A percentile compares a stretch with the other conserved stretches of the same genome.
Conservation (phyloP, 2,797 vertebrate genomes). For the Hafferia zeledoni region DNA sequence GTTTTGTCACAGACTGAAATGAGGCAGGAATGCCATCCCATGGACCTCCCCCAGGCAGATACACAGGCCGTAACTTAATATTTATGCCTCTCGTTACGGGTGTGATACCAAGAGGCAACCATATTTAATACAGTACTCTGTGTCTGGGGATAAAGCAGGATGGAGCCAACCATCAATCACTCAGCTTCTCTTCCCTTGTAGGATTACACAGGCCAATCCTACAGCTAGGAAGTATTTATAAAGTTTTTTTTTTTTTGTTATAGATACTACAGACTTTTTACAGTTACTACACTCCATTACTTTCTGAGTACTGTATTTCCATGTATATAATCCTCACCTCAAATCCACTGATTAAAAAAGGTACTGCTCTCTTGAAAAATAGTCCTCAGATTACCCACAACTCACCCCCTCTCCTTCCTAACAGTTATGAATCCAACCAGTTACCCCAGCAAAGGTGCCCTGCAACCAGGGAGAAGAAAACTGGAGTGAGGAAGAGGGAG, state of each 20-base stretch:
- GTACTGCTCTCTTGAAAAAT: not conserved
- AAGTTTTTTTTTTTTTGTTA: conserved; percentile 25
- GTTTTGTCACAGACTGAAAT: not conserved
- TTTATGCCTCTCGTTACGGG: not conserved
- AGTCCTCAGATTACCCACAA: not conserved
- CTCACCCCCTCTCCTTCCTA: not conserved
- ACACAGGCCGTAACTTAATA: not conserved
- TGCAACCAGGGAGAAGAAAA: not conserved
- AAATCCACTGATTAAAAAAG: not conserved
- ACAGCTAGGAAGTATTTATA: conserved; percentile 21
- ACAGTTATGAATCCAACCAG: not conserved
- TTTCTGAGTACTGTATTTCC: not conserved
- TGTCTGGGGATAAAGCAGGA: conserved; percentile 17
- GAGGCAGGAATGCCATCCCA: conserved; percentile 1
- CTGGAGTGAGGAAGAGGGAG: not conserved
- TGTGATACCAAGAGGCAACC: not conserved
- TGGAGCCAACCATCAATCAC: conserved; percentile 35
- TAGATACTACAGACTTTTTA: conserved; percentile 4
- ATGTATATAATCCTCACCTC: not conserved
- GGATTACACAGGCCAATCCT: not conserved
- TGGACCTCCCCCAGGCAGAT: not conserved
- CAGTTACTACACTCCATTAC: not conserved
- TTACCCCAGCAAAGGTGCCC: not conserved
- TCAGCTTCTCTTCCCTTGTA: not conserved
- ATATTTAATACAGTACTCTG: not conserved